These are phyloP conservation scores for Monopterus albus DNA, from an alignment of 2,113 vertebrate genomes.

Conservation along the genomic window DNA sequence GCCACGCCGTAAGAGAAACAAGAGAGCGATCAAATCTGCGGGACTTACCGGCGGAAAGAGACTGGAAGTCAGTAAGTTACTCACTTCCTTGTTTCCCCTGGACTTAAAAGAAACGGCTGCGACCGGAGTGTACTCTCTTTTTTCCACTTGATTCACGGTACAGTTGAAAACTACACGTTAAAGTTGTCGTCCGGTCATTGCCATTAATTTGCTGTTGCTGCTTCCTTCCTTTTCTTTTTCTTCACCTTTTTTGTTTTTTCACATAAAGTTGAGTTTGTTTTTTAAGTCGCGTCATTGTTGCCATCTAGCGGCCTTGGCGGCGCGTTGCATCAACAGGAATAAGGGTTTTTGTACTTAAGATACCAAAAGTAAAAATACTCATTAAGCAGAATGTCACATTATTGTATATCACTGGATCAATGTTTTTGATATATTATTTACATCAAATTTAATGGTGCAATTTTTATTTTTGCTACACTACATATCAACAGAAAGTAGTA, in stretches of 20 bases:
- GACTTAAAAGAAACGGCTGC: neutral
- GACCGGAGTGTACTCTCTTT: neutral
- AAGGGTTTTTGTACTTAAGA: too few relatives aligned
- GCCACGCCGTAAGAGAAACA: neutral
- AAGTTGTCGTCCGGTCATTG: slow-evolving; percentile 43
- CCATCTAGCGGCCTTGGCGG: slow-evolving; percentile 17
- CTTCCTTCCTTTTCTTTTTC: slow-evolving; percentile 29
- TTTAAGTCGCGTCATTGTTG: neutral
- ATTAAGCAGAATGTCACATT: too few relatives aligned
- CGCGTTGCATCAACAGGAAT: neutral
- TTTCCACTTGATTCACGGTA: neutral
- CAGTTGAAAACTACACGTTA: slow-evolving; percentile 21
- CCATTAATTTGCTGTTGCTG: neutral
- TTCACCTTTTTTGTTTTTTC: slow-evolving; percentile 1
- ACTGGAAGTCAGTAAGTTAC: slow-evolving; percentile 4
- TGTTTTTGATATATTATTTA: too few relatives aligned
- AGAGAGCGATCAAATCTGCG: neutral
- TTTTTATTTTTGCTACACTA: too few relatives aligned
- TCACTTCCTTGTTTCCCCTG: slow-evolving; percentile 49
- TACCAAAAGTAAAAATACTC: too few relatives aligned
- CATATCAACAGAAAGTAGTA: too few relatives aligned
- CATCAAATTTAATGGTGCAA: too few relatives aligned
- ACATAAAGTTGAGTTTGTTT: neutral
- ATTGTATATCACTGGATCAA: too few relatives aligned
- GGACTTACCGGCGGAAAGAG: slow-evolving; percentile 47